Base-by-base conservation (phyloP, 1,140 invertebrate genomes). In the Drosophila tropicalis region DNA sequence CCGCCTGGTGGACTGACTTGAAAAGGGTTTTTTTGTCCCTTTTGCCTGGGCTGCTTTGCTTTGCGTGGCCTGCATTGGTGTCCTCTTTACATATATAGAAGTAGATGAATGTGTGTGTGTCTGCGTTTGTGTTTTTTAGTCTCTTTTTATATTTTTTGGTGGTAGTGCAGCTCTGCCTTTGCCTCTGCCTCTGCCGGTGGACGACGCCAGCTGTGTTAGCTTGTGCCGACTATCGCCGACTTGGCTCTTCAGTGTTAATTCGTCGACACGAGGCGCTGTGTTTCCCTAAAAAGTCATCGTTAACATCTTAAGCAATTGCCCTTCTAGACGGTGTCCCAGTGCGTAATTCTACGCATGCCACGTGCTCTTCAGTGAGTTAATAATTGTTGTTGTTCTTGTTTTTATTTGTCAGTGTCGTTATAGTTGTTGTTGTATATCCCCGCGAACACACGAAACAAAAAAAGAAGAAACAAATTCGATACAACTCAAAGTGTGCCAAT, bases 231-330 rank as follows among this genome's bases (percentile, higher is more conserved):
- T 62, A 44, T 29, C 76, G 65, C 71, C 79, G 66, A 87, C 80
- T 80, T 83, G 84, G 47, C 77, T 74, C 84, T 87, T 87, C 84
- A 87, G 84, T 87, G 84, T 87, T 83, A 87, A 87, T 87, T 89
- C 84, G 84, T 89, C 84, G 84, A 87, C 84, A 87, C 84, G 84
- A 84, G 84, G 78, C 84, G 80, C 74, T 84, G 84, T 67, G 74
- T 83, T 87, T 51, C 67, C 73, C 70, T 74, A 60, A 61, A 69
- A 78, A 70, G 51, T 70, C 54, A 78, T 70, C 67, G 64, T 74
- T 67, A 56, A 62, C 62, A 73, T 81, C 79, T 76, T 47, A 74
- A 39, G 44, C 44, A 69, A 70, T 51, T 65, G 69, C 57, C 40
- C 61, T 60, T 36, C 61, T 55, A 65, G 61, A 63, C 70, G 65